phyloP scores from a whole-genome alignment of 2,113 vertebrate species.

The Varanus salvator region DNA sequence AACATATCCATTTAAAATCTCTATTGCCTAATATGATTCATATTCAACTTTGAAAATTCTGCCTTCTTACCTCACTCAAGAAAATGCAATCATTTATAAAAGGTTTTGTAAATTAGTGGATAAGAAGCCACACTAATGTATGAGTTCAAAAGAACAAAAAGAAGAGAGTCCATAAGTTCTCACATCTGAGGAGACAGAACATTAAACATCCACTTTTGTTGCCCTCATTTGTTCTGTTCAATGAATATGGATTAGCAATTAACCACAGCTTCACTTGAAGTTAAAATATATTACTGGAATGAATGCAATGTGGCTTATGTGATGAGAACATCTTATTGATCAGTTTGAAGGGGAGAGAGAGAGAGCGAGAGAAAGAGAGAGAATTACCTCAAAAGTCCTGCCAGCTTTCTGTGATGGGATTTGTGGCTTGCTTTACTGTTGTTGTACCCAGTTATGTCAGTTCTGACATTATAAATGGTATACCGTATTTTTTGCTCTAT shows the following conservation, averaged over 20 bases:
- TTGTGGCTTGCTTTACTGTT: conserved; percentile 44
- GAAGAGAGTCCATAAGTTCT: conserved; percentile 51
- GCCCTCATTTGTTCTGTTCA: conserved; percentile 70
- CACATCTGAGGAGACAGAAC: conserved; percentile 43
- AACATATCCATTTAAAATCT: conserved; percentile 41
- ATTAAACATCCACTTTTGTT: conserved; percentile 51
- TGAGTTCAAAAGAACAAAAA: conserved; percentile 31
- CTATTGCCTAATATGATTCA: neutral
- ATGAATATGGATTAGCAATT: conserved; percentile 79
- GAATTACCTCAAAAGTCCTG: conserved; percentile 62
- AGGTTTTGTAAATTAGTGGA: conserved; percentile 36
- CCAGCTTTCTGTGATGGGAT: conserved; percentile 33
- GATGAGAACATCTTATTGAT: conserved; percentile 67
- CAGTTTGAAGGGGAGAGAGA: conserved; percentile 25
- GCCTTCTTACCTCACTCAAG: conserved; percentile 22
- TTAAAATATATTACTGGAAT: conserved; percentile 69
- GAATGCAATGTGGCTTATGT: conserved; percentile 63
- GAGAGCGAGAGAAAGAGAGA: neutral
- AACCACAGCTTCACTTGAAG: conserved; percentile 64
- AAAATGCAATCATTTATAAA: conserved; percentile 49
- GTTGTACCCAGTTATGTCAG: conserved; percentile 44
- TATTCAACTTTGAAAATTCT: conserved; percentile 40
- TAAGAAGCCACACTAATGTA: conserved; percentile 41
- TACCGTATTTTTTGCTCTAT: too few species aligned
- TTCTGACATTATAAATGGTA: conserved; percentile 44